These are phyloP conservation scores for Hippocampus barbouri DNA, from an alignment of 2,113 vertebrate species.

Conservation along the genomic window DNA sequence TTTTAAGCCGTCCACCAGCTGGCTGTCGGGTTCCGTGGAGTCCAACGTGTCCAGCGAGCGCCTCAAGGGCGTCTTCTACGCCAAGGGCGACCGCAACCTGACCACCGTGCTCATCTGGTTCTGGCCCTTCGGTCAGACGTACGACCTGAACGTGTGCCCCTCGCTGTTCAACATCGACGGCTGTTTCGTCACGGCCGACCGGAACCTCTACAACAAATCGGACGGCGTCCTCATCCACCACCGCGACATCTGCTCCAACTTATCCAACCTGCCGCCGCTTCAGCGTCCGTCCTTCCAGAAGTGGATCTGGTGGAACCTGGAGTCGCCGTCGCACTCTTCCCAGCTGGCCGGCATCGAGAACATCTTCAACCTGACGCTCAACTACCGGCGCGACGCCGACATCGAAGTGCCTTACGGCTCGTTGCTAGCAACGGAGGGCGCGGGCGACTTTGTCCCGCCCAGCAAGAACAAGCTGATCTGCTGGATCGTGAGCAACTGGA, in stretches of 20 bases:
- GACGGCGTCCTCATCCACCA: slow-evolving; percentile 93
- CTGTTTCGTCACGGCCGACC: slow-evolving; percentile 89
- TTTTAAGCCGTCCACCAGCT: slow-evolving; percentile 90
- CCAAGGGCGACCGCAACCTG: slow-evolving; percentile 83
- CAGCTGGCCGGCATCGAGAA: slow-evolving; percentile 89
- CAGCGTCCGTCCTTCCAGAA: slow-evolving; percentile 90
- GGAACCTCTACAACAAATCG: slow-evolving; percentile 85
- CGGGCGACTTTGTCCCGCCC: slow-evolving; percentile 86
- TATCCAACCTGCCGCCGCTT: slow-evolving; percentile 87
- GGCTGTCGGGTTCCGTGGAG: slow-evolving; percentile 87
- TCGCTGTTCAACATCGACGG: slow-evolving; percentile 88
- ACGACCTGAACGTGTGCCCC: slow-evolving; percentile 84
- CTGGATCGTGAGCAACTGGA: slow-evolving; percentile 99
- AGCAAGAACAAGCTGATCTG: slow-evolving; percentile 93
- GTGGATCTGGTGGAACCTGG: slow-evolving; percentile 98
- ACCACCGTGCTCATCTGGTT: slow-evolving; percentile 92
- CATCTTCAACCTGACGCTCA: slow-evolving; percentile 92
- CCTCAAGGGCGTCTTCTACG: slow-evolving; percentile 87
- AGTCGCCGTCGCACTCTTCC: slow-evolving; percentile 91
- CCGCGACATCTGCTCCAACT: slow-evolving; percentile 86
- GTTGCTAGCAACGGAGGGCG: slow-evolving; percentile 80
- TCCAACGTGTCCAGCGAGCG: slow-evolving; percentile 84
- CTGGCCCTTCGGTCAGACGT: slow-evolving; percentile 94
- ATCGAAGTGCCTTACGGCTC: slow-evolving; percentile 98
- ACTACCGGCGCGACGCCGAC: slow-evolving; percentile 90